Percentiles rank a stretch among this genome's conserved stretches.
phyloP scores from a whole-genome alignment of 2,888 invertebrate species.

The Vanessa cardui region DNA sequence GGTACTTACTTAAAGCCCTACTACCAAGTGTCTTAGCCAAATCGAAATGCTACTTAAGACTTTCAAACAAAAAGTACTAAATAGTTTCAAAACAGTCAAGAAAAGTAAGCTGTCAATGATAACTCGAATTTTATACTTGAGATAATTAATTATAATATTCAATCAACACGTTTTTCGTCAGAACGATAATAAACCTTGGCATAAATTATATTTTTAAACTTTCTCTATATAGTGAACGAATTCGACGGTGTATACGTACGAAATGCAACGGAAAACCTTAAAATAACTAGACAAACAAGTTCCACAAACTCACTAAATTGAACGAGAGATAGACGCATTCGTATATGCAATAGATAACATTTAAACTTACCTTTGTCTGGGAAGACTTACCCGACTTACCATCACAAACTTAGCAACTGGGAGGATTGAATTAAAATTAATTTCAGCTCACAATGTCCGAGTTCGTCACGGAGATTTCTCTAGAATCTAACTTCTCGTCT shows the following conservation, averaged over 20 bases:
- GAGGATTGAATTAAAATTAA: slow-evolving; percentile 42
- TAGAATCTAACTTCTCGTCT: slow-evolving; percentile 18
- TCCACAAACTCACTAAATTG: slow-evolving; percentile 9
- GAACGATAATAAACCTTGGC: not conserved
- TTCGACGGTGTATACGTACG: slow-evolving; percentile 2
- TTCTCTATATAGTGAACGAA: not conserved
- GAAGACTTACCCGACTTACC: slow-evolving; percentile 30
- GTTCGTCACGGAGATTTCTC: slow-evolving; percentile 12
- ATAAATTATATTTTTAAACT: slow-evolving; percentile 9
- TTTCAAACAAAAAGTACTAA: too few relatives aligned
- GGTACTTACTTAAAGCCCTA: too few relatives aligned
- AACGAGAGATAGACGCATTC: slow-evolving; percentile 20
- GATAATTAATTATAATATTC: not conserved
- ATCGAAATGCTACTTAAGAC: too few relatives aligned
- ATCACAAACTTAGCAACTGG: slow-evolving; percentile 28
- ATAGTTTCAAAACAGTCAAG: too few relatives aligned
- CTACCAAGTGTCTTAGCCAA: too few relatives aligned
- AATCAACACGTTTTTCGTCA: not conserved
- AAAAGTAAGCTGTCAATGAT: not conserved
- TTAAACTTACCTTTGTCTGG: slow-evolving; percentile 38
- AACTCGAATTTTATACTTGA: not conserved
- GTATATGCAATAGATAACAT: slow-evolving; percentile 36
- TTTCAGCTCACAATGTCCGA: slow-evolving; percentile 36
- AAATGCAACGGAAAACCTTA: slow-evolving; percentile 11
- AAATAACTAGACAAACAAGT: slow-evolving; percentile 14